These are phyloP conservation scores for Serinus canaria DNA, from an alignment of 2,113 vertebrate genomes.

Conservation along the genomic window DNA sequence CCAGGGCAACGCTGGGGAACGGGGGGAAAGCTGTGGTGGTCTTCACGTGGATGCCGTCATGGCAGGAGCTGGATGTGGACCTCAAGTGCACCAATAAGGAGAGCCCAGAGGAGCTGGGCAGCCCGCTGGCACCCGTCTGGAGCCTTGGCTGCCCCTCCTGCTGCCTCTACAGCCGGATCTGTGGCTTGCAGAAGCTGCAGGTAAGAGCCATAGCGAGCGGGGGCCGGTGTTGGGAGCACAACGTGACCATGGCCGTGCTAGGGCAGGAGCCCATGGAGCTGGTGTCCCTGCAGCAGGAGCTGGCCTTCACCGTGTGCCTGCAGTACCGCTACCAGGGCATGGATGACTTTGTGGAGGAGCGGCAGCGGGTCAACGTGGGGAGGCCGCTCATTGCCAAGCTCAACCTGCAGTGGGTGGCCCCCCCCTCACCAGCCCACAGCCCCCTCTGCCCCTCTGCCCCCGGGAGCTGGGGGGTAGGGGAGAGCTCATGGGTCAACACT, in stretches of 20 bases:
- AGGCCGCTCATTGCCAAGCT: constrained; percentile 88
- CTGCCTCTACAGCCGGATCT: constrained; percentile 81
- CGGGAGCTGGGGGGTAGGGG: neutral
- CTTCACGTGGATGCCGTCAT: fast-evolving
- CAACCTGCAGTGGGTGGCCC: constrained; percentile 61
- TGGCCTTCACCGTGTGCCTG: constrained; percentile 80
- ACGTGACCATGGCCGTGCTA: fast-evolving
- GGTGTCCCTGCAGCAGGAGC: constrained; percentile 69
- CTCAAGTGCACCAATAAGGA: constrained; percentile 83
- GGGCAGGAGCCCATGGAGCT: neutral
- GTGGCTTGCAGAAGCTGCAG: constrained; percentile 80
- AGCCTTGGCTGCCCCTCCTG: constrained; percentile 55
- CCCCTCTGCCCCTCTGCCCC: neutral
- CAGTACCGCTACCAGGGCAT: constrained; percentile 79
- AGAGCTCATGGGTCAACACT: constrained; percentile 55
- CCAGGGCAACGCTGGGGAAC: fast-evolving
- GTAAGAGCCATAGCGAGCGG: neutral
- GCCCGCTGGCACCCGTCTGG: constrained; percentile 65
- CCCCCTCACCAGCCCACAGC: neutral
- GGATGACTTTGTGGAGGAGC: constrained; percentile 81
- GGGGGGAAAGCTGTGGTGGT: too few relatives aligned
- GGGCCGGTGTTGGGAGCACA: fast-evolving
- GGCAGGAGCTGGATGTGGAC: constrained; percentile 80
- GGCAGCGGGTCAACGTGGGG: constrained; percentile 71
- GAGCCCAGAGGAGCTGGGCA: constrained; percentile 77